Evolutionary conservation across 2,797 vertebrate species (phyloP).

Genomic region (Loriculus beryllinus): DNA sequence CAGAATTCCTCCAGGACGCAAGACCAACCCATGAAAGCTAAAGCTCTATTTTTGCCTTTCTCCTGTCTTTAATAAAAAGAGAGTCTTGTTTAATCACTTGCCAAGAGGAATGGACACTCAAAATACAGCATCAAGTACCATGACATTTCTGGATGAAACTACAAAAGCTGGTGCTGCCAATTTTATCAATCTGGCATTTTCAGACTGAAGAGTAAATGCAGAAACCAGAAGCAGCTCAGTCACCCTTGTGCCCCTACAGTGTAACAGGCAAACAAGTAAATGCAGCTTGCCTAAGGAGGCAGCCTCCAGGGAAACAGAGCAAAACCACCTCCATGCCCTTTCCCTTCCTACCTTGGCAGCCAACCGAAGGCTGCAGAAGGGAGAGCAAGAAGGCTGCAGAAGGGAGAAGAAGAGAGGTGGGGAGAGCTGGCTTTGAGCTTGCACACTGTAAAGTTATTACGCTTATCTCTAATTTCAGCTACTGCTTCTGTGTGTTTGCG

Average conservation of each 20-base stretch:
- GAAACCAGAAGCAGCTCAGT: background rate
- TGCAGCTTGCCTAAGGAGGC: background rate
- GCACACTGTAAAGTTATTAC: background rate
- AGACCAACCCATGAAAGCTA: background rate
- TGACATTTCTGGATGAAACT: background rate
- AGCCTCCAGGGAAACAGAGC: background rate
- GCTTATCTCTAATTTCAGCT: background rate
- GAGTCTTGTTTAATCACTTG: background rate
- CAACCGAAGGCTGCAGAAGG: background rate
- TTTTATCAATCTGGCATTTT: background rate
- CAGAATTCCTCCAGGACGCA: background rate
- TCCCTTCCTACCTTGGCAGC: background rate
- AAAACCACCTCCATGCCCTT: background rate
- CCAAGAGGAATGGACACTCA: background rate
- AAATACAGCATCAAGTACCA: background rate
- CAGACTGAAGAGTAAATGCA: background rate
- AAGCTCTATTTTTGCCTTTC: background rate
- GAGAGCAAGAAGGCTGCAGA: background rate
- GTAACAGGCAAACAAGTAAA: background rate
- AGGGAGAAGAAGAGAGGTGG: fast-evolving
- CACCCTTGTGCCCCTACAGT: background rate
- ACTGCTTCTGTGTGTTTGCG: background rate
- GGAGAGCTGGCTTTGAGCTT: background rate
- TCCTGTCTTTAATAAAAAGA: background rate
- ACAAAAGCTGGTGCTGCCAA: background rate